A percentile compares a stretch with the other conserved stretches of the same genome.
These are phyloP conservation scores for Larimichthys crocea DNA, from an alignment of 2,113 vertebrate species.

Conservation along the genomic window DNA sequence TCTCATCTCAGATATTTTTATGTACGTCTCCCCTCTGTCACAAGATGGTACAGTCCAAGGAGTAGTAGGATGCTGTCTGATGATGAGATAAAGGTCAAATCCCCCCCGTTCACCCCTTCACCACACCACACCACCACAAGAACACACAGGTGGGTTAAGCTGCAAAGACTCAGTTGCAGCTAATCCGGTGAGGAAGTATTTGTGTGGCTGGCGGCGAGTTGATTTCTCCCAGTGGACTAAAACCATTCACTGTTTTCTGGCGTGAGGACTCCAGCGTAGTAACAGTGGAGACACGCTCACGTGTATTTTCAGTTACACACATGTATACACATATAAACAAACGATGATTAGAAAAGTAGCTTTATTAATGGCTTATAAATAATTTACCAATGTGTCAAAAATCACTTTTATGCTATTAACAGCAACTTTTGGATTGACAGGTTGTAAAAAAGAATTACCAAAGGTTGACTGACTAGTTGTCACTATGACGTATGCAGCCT, in stretches of 20 bases:
- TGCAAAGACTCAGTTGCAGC: conserved; percentile 23
- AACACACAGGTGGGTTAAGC: conserved; percentile 53
- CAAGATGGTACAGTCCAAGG: conserved; percentile 41
- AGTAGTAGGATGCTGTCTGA: conserved; percentile 47
- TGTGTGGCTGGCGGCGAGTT: conserved; percentile 31
- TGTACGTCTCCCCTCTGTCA: conserved; percentile 13
- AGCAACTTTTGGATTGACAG: no score
- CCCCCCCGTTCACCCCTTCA: background rate
- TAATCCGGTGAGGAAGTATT: conserved; percentile 63
- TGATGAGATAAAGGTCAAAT: conserved; percentile 49
- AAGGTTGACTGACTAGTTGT: background rate
- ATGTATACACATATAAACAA: background rate
- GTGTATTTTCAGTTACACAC: background rate
- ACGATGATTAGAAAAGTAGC: background rate
- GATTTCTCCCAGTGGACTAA: conserved; percentile 45
- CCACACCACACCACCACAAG: background rate
- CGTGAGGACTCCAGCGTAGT: background rate
- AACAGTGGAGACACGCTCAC: background rate
- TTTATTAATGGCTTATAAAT: background rate
- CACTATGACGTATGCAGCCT: background rate
- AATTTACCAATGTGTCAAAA: no score
- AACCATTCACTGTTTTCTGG: conserved; percentile 23
- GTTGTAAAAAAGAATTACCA: no score
- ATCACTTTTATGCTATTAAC: no score
- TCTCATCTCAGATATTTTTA: conserved; percentile 61